These are phyloP conservation scores for Anseranas semipalmata DNA, from an alignment of 2,113 vertebrate species.

Conservation along the genomic window DNA sequence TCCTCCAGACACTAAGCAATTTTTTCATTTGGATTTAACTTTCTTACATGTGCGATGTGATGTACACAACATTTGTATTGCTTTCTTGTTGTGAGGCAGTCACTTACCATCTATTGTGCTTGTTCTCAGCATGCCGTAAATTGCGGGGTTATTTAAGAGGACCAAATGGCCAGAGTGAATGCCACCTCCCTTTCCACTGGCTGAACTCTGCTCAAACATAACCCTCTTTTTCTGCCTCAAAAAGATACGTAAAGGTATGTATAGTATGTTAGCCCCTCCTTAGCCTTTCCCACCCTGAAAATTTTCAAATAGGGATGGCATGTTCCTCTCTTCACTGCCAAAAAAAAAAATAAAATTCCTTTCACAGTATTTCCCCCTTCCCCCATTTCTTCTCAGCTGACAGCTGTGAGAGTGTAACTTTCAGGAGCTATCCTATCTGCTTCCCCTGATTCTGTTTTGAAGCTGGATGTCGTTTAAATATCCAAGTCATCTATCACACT, in stretches of 20 bases:
- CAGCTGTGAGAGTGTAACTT: conserved; percentile 38
- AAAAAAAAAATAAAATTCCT: conserved; percentile 24
- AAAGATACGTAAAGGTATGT: conserved; percentile 62
- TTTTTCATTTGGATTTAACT: background rate
- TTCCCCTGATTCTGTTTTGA: background rate
- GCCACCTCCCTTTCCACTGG: conserved; percentile 4
- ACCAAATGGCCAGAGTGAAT: background rate
- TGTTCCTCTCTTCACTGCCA: conserved; percentile 46
- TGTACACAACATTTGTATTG: background rate
- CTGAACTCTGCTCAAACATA: conserved; percentile 28
- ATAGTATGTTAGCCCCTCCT: conserved; percentile 68
- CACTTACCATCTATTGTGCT: background rate
- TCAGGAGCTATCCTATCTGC: background rate
- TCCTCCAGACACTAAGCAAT: background rate
- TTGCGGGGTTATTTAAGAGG: background rate
- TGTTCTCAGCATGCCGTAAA: background rate
- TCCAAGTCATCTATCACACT: background rate
- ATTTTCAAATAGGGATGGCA: conserved; percentile 61
- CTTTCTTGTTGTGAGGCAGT: background rate
- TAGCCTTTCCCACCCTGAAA: conserved; percentile 65
- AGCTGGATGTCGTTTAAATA: background rate
- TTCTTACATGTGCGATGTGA: background rate
- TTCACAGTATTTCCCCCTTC: conserved; percentile 47
- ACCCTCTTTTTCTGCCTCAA: conserved; percentile 38
- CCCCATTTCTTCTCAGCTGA: conserved; percentile 47